Base-by-base conservation (phyloP, 2,888 invertebrate genomes). In the Laothoe populi region DNA sequence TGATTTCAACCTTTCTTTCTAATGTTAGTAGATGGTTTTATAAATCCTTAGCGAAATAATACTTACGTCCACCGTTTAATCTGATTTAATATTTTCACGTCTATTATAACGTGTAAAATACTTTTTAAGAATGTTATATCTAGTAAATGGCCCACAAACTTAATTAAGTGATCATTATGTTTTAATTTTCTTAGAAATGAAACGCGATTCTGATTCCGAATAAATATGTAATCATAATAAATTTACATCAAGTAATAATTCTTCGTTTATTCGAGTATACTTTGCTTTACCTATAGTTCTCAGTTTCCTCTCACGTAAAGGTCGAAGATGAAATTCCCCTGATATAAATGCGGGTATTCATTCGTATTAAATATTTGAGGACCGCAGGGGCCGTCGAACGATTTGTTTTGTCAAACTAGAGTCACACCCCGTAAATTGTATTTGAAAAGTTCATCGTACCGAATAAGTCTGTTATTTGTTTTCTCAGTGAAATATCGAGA, bases 331-430 rank as follows among this genome's bases (percentile, higher is more conserved):
- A 81, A 83, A 83, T 82, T 83, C 73, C 75, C 65, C 65, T 66
- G 66, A 74, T 75, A 83, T 82, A 81, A 82, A 82, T 79, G 81
- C 75, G 72, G 73, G 76, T 73, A 78, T 77, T 78, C 75, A 77
- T 75, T 69, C 71, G 70, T 71, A 75, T 70, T 75, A 74, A 80
- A 81, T 74, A 78, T 75, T 73, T 38, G 57, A 38, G 26, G 4
- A 61, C 42, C 62, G 40, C 45, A 70, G 70, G 67, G 73, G 68
- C 66, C 73, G 38, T 64, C 48, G 38, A 57, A 53, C 64, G 62
- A 75, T 73, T 71, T 71, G 65, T 69, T 70, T 66, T 61, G 26
- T 60, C 40, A 49, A 49, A 46, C 61, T 66, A 62, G 2, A 35
- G 2, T 59, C 45, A 24, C 40, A 19, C 19, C 40, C 42, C 38